Conservation (phyloP, 2,888 invertebrate species). For the Torymus tubicola region DNA sequence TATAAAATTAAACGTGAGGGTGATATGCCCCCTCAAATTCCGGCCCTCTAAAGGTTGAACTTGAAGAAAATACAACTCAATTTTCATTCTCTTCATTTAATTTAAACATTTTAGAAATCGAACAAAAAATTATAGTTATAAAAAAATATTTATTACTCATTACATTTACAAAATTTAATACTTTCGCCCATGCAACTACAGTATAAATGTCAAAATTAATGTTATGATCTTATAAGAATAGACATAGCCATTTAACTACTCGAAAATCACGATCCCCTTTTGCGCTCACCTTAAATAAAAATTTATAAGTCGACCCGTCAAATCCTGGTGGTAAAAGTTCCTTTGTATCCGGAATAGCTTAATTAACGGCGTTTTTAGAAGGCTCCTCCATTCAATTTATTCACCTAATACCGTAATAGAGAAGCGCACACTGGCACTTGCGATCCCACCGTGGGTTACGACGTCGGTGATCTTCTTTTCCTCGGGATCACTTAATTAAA, state of each 20-base stretch:
- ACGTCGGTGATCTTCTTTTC: constrained; percentile 65
- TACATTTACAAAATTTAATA: no score
- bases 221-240: no score
- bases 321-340: constrained; percentile 28
- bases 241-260: neutral
- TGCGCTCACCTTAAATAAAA: constrained; percentile 36
- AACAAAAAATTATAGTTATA: no score
- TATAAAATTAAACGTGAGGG: no score
- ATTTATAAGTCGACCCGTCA: constrained; percentile 41
- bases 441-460: constrained; percentile 57
- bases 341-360: constrained; percentile 46
- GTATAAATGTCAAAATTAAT: no score
- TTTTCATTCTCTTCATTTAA: no score
- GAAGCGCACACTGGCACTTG: constrained; percentile 58
- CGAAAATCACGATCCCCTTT: constrained; percentile 15
- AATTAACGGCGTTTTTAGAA: constrained; percentile 56
- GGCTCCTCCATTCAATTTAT: constrained; percentile 56
- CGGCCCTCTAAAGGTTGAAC: no score
- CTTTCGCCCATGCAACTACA: no score
- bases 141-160: no score
- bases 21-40: no score
- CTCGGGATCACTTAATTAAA: constrained; percentile 64
- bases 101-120: no score
- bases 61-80: no score
- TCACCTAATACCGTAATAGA: constrained; percentile 54